Base-by-base conservation (phyloP, 2,888 invertebrate genomes). In the Lathronympha strigana region DNA sequence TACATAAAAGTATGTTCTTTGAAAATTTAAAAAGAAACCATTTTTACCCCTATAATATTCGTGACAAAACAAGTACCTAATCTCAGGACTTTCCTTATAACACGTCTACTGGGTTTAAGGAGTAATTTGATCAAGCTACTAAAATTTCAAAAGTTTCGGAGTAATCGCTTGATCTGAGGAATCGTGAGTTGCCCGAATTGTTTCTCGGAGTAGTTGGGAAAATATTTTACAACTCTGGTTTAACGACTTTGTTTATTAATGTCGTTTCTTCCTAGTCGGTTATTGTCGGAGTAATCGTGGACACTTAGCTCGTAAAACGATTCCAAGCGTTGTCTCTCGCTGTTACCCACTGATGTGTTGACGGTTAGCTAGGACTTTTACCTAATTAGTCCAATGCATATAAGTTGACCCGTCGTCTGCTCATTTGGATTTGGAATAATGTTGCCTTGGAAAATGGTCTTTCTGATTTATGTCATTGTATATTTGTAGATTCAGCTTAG, bases 121-220 rank as follows among this genome's bases (percentile, higher is more conserved):
- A 60, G 66, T 66, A 60, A 66, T 61, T 66, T 66, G 58, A 66
- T 54, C 54, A 21, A 38, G 54, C 61, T 17, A 49, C 60, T 54
- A 61, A 61, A 61, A 66, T 54, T 66, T 61, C 61, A 61, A 54
- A 38, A 53, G 61, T 66, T 57, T 66, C 66, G 47, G 31, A 66
- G 66, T 66, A 66, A 66, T 66, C 66, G 28, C 38, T 11, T 21
- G 53, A 66, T 66, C 66, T 49, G 38, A 60, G 64, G 49, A 61
- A 54, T 54, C 60, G 53, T 64, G 60, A 54, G 61, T 40, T 47
- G 53, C 54, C 40, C 53, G 49, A 47, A 49, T 60, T 54, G 13
- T 61, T 47, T 61, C n/a, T 23, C 23, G 43, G 36, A 19, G 23
- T 25, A 25, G 19, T 23, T 54, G 40, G 47, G 21, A 47, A 21